These are phyloP conservation scores for Epinotia demarniana DNA, from an alignment of 2,888 invertebrate genomes.

Conservation along the genomic window DNA sequence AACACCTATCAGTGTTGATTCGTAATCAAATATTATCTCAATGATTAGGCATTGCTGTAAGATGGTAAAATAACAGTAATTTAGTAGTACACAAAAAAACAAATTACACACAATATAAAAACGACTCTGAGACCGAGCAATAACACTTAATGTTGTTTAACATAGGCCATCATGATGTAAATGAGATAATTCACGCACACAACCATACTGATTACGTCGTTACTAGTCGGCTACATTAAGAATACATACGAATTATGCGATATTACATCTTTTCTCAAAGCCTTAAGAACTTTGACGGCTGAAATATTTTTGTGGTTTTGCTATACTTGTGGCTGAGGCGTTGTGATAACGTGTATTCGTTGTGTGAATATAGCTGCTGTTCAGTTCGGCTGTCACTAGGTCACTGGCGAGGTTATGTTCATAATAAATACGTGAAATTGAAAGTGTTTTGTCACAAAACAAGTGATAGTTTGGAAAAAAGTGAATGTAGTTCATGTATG, in stretches of 20 bases:
- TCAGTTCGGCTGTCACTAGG: slow-evolving; percentile 61
- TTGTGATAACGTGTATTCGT: slow-evolving; percentile 22
- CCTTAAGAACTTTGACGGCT: background rate
- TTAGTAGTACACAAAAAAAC: slow-evolving; percentile 7
- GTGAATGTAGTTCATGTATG: background rate
- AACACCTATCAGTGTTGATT: slow-evolving; percentile 11
- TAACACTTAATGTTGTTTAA: slow-evolving; percentile 1
- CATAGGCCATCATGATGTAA: background rate
- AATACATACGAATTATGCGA: slow-evolving; percentile 1
- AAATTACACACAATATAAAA: slow-evolving; percentile 9
- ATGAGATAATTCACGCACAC: slow-evolving; percentile 41
- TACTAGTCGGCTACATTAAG: background rate
- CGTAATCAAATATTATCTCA: background rate
- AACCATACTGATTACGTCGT: slow-evolving; percentile 18
- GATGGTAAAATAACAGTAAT: background rate
- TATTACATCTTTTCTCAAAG: background rate
- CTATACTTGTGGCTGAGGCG: slow-evolving; percentile 23
- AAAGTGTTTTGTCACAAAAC: slow-evolving; percentile 19
- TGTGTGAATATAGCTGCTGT: slow-evolving; percentile 57
- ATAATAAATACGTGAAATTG: slow-evolving; percentile 45
- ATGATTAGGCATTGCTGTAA: background rate
- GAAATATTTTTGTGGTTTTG: slow-evolving; percentile 11
- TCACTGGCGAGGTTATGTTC: slow-evolving; percentile 64
- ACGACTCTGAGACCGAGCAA: background rate
- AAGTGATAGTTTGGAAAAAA: slow-evolving; percentile 12